phyloP scores from a whole-genome alignment of 2,797 vertebrate genomes.

The Ciconia nigra region DNA sequence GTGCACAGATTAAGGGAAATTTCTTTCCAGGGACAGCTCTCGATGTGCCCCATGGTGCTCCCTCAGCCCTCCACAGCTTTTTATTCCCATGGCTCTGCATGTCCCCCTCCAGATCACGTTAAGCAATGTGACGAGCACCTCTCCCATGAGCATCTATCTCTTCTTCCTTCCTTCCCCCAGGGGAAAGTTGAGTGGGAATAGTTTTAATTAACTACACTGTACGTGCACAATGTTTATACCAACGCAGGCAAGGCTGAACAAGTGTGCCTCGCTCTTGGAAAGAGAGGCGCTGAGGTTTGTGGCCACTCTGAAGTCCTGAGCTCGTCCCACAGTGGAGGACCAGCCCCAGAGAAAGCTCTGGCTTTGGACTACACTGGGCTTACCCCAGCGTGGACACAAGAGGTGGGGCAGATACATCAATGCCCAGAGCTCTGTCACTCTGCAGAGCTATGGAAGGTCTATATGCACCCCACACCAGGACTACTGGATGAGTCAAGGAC shows the following conservation, averaged over 20 bases:
- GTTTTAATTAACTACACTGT: constrained; percentile 50
- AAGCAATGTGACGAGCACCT: background rate
- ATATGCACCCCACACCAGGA: rapidly evolving
- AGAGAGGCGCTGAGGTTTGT: background rate
- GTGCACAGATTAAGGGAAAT: background rate
- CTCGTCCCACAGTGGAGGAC: background rate
- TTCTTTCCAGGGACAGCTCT: background rate
- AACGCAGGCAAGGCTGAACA: constrained; percentile 47
- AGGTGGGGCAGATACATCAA: background rate
- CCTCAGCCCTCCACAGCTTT: background rate
- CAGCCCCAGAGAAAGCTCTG: background rate
- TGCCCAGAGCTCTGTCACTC: background rate
- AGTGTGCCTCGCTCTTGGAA: background rate
- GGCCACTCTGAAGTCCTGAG: constrained; percentile 38
- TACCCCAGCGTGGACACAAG: background rate
- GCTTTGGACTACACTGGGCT: background rate
- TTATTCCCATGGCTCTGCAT: rapidly evolving
- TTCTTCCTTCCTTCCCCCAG: background rate
- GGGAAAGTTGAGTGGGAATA: constrained; percentile 46
- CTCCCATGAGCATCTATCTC: constrained; percentile 18
- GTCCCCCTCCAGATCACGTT: background rate
- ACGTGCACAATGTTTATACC: background rate
- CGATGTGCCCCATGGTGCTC: background rate
- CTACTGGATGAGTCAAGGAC: background rate
- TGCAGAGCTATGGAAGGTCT: background rate